A percentile compares a stretch with the other conserved stretches of the same genome.
Evolutionary conservation across 23 tunicate species (phyloP).

Genomic region (Halocynthia aurantium): DNA sequence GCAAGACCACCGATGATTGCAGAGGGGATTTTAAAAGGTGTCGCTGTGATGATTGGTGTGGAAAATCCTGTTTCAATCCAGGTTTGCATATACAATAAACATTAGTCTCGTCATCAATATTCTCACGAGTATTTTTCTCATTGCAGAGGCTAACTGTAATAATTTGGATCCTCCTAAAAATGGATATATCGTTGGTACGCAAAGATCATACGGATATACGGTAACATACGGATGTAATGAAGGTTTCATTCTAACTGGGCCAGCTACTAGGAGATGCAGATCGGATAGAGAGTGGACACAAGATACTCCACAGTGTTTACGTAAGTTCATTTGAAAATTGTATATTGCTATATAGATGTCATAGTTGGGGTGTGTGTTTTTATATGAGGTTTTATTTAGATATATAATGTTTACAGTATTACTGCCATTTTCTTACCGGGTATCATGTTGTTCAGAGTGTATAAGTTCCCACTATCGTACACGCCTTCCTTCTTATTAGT

Average conservation of each 20-base stretch:
- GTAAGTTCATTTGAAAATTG: background rate
- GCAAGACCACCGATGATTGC: constrained; percentile 8
- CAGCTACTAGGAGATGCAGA: background rate
- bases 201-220: constrained; percentile 1
- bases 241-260: background rate
- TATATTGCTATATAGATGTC: no score
- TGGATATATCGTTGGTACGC: background rate
- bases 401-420: no score
- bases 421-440: no score
- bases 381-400: no score
- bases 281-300: constrained; percentile 5
- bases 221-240: constrained; percentile 3
- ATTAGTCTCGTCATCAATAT: no score
- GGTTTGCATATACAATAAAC: background rate
- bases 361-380: no score
- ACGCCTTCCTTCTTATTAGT: no score
- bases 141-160: no score
- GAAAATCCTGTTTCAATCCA: constrained; percentile 25
- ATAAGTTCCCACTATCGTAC: no score
- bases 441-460: no score
- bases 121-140: no score
- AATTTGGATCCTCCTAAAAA: background rate
- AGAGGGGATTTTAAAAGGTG: constrained; percentile 14
- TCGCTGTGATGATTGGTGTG: constrained; percentile 27
- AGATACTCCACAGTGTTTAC: background rate